Evolutionary conservation across 2,888 invertebrate genomes (phyloP).

Genomic region (Leptura quadrifasciata): DNA sequence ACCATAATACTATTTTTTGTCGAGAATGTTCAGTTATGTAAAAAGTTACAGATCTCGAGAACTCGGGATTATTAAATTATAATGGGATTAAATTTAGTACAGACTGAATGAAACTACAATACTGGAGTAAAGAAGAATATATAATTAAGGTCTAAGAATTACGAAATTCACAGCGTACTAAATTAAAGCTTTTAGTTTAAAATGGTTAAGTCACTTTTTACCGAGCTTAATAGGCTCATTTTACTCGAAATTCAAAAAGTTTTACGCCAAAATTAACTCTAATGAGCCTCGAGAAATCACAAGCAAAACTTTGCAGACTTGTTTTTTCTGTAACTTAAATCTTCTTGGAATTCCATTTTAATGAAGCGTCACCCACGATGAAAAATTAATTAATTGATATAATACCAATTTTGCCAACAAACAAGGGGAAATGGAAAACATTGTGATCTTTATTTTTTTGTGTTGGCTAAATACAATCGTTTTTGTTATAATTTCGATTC

Average conservation of each 20-base stretch:
- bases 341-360: neutral
- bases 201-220: constrained; percentile 2
- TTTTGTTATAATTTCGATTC: too few species aligned
- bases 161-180: constrained; percentile 3
- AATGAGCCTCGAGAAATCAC: constrained; percentile 2
- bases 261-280: constrained; percentile 7
- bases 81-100: neutral
- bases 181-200: constrained; percentile 7
- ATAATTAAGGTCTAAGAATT: constrained; percentile 1
- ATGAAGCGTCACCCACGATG: neutral
- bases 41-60: neutral
- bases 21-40: neutral
- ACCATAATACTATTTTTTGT: too few species aligned
- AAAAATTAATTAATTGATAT: neutral
- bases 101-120: neutral
- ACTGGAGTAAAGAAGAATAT: neutral
- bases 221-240: neutral
- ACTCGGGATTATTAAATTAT: neutral
- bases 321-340: neutral
- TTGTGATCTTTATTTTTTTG: too few species aligned
- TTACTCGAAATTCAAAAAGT: constrained; percentile 4
- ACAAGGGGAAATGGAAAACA: neutral
- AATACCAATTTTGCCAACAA: neutral
- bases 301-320: neutral
- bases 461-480: too few species aligned